Conservation (phyloP, 2,113 vertebrate species). For the Bos taurus region ARS-UCD2.0 NC_037328.1:25508501-25509000, state of each 20-base stretch:
- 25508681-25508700: background rate
- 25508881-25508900: background rate
- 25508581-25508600: background rate
- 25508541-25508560: background rate
- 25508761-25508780: background rate
- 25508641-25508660: background rate
- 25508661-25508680: background rate
- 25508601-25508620: background rate
- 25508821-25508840: background rate
- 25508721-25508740: background rate
- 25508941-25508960: background rate
- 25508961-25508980: background rate
- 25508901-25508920: background rate
- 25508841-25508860: background rate
- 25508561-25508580: fast-evolving
- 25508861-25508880: background rate
- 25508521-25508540: background rate
- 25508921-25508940: background rate
- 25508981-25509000: background rate
- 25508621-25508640: background rate
- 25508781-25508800: background rate
- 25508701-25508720: background rate
- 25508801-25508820: background rate
- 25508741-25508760: background rate
- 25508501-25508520: background rate